Base-by-base conservation (phyloP, 2,113 vertebrate genomes). In the Bufo gargarizans region DNA sequence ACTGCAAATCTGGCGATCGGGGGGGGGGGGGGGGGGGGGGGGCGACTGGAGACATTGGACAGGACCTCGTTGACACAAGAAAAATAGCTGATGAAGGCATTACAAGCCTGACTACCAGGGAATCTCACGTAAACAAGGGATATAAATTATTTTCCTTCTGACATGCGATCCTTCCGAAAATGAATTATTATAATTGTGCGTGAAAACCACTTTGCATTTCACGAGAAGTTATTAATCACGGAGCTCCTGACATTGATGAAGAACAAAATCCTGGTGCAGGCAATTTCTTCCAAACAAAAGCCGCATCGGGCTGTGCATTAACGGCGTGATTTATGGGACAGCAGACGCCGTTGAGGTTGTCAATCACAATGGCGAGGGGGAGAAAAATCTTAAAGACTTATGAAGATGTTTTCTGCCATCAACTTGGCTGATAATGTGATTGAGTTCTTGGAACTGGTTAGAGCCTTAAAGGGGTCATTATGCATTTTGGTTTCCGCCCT, bases 181-280 rank as follows among this genome's bases (percentile, higher is more conserved):
- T 82, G 67, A 88, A 82, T 88, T 82, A 88, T 88, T 88, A 81
- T 88, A 88, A 88, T 82, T 88, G 85, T 69, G 85, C 61, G 77
- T 86, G 77, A 80, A 86, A 86, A 86, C 58, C 59, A 79, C 77
- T 86, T 86, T 86, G 78, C 79, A 88, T 88, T 88, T 88, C 67
- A 82, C 65, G 14, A 59, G 55, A 71, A 74, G 79, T 71, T 82
- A 88, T 88, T 88, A 88, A 88, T 88, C 86, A 88, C 86, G 9
- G 78, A 19, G 86, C 53, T 53, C 5, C 50, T 88, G 86, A 88
- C 86, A 88, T 59, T 88, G 79, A 88, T 88, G 86, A 82, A 82
- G 65, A 88, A 88, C 53, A 88, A 82, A 82, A 45, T 74, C 79
- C 61, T 76, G 47, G 86, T 71, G 76, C 65, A 61, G 79, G 55